Evolutionary conservation across 2,797 vertebrate genomes (phyloP).

Genomic region (Brachyrhaphis roseni): DNA sequence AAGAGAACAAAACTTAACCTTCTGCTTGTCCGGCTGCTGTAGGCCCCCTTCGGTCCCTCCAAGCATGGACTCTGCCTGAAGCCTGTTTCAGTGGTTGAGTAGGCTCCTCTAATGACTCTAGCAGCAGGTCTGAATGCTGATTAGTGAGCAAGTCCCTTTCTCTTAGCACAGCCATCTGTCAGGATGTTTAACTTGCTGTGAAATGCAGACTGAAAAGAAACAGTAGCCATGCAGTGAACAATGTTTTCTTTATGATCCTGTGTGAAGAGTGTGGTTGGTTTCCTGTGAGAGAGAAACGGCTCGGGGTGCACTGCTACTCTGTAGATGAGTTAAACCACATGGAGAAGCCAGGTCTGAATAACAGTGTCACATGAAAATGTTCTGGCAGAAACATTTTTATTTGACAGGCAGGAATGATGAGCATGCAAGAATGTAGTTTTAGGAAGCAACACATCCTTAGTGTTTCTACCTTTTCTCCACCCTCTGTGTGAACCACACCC

Average conservation of each 20-base stretch:
- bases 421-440: constrained; percentile 65
- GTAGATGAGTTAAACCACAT: background rate
- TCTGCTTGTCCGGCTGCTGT: no score
- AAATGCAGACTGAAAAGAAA: background rate
- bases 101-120: background rate
- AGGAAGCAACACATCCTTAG: constrained; percentile 67
- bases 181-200: background rate
- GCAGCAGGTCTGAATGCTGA: background rate
- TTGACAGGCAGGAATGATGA: constrained; percentile 55
- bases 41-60: no score
- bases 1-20: no score
- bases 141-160: background rate
- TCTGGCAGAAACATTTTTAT: background rate
- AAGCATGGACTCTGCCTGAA: no score
- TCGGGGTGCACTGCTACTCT: background rate
- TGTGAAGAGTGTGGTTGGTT: background rate
- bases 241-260: background rate
- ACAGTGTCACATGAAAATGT: constrained; percentile 8
- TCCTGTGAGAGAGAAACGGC: background rate
- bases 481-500: constrained; percentile 19
- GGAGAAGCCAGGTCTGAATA: background rate
- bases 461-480: constrained; percentile 33
- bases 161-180: background rate
- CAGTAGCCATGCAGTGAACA: no score
- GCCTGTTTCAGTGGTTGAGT: no score